phyloP scores from a whole-genome alignment of 2,797 vertebrate genomes.

The Sciurus vulgaris region DNA sequence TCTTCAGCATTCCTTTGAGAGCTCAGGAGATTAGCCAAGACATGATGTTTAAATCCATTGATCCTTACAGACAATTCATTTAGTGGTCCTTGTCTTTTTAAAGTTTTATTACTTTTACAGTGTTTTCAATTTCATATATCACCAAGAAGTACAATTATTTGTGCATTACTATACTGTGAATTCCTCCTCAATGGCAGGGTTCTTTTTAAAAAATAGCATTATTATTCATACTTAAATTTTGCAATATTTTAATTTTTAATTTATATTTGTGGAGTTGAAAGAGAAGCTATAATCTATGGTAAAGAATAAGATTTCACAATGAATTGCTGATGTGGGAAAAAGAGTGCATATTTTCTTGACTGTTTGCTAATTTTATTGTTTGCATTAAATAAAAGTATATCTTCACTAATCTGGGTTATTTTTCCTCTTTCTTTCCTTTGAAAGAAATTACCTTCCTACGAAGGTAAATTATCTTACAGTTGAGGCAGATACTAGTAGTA shows the following conservation, averaged over 20 bases:
- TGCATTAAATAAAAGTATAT: background rate
- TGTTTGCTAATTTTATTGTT: background rate
- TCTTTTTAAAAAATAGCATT: background rate
- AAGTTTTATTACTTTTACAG: slow-evolving; percentile 75
- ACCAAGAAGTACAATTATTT: slow-evolving; percentile 31
- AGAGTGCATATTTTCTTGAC: background rate
- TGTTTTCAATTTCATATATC: slow-evolving; percentile 30
- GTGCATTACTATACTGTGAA: background rate
- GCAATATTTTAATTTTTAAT: background rate
- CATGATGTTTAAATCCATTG: slow-evolving; percentile 76
- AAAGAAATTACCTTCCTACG: too few relatives aligned
- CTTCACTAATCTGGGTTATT: background rate
- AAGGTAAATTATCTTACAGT: background rate
- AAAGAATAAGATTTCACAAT: background rate
- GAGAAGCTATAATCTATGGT: background rate
- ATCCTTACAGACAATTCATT: slow-evolving; percentile 80
- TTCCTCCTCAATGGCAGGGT: background rate
- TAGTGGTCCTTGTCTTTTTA: slow-evolving; percentile 72
- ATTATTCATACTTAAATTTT: background rate
- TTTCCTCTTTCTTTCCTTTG: background rate
- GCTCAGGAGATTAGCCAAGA: slow-evolving; percentile 69
- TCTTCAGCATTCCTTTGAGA: slow-evolving; percentile 78
- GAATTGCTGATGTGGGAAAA: background rate
- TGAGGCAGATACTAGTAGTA: background rate
- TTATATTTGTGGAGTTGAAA: slow-evolving; percentile 13